These are phyloP conservation scores for Mimachlamys varia DNA, from an alignment of 2,888 invertebrate genomes.

Conservation along the genomic window DNA sequence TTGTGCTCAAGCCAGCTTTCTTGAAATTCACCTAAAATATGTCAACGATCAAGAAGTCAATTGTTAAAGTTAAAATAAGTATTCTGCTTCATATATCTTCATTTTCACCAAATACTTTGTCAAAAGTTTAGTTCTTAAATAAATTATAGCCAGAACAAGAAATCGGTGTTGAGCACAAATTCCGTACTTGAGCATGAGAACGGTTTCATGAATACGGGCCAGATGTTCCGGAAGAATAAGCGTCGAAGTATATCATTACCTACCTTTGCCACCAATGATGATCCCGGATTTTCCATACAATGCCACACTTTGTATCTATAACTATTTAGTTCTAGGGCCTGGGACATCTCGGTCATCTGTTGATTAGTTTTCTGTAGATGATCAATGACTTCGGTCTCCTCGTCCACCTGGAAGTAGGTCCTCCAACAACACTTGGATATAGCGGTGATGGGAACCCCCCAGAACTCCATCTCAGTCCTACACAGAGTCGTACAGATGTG, in stretches of 20 bases:
- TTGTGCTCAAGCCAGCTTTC: too few relatives aligned
- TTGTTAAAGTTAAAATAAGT: too few relatives aligned
- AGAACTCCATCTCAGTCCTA: conserved; percentile 48
- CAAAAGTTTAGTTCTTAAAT: too few relatives aligned
- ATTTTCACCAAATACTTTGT: too few relatives aligned
- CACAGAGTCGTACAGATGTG: conserved; percentile 47
- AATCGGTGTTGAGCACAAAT: too few relatives aligned
- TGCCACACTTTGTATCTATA: neutral
- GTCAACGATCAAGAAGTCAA: too few relatives aligned
- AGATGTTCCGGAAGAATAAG: too few relatives aligned
- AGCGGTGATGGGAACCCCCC: conserved; percentile 45
- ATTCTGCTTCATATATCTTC: too few relatives aligned
- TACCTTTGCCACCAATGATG: neutral
- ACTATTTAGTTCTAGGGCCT: neutral
- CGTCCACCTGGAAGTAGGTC: conserved; percentile 42
- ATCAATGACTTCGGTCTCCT: conserved; percentile 4
- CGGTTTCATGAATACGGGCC: too few relatives aligned
- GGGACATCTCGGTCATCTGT: neutral
- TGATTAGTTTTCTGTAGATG: neutral
- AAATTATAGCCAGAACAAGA: too few relatives aligned
- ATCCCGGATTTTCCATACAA: neutral
- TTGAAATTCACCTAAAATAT: too few relatives aligned
- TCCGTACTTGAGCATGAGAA: too few relatives aligned
- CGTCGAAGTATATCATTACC: neutral
- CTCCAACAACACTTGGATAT: conserved; percentile 52